Evolutionary conservation across 2,797 vertebrate genomes (phyloP).

Genomic region (Pachyuromys duprasi): DNA sequence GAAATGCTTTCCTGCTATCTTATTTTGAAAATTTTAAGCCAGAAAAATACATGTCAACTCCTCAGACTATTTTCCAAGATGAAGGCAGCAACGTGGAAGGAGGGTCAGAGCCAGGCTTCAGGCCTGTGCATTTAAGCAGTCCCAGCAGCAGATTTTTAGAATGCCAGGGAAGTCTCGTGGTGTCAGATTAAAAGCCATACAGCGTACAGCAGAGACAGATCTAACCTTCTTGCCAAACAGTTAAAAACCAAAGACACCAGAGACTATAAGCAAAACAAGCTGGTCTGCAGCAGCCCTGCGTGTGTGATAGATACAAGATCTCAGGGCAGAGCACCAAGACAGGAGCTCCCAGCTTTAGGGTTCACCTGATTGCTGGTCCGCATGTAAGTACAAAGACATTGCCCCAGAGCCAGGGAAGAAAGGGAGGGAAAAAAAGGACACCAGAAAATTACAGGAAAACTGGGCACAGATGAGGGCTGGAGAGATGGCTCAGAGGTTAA

Average conservation of each 20-base stretch:
- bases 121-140: background rate
- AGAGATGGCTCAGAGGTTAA: no score
- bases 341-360: background rate
- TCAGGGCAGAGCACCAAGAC: background rate
- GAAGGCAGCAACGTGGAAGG: background rate
- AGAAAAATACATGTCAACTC: background rate
- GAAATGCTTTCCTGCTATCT: background rate
- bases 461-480: background rate
- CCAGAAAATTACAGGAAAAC: background rate
- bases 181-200: background rate
- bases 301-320: background rate
- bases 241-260: background rate
- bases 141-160: background rate
- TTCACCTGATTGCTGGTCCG: background rate
- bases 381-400: rapidly evolving
- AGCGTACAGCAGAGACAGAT: background rate
- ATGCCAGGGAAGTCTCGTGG: background rate
- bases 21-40: background rate
- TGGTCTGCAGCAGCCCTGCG: background rate
- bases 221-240: background rate
- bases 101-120: no score
- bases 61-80: background rate
- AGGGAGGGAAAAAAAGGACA: no score
- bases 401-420: background rate
- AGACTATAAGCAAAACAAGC: background rate